Percentiles rank a stretch among this genome's conserved stretches.
phyloP scores from a whole-genome alignment of 2,113 vertebrate species.

The Lucifuga dentata region DNA sequence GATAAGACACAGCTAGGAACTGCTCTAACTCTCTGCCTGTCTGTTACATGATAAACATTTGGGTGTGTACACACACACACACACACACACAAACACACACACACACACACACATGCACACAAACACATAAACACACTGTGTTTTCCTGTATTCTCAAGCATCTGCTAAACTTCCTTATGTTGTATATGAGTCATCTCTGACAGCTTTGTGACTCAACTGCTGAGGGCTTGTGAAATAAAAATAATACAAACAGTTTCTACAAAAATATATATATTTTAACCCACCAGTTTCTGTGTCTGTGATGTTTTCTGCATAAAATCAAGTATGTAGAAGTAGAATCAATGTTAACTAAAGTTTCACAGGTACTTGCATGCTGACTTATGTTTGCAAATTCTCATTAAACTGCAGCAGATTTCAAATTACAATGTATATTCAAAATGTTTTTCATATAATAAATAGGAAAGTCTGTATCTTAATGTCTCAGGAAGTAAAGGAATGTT shows the following conservation, averaged over 20 bases:
- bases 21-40: constrained; percentile 31
- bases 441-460: too few species aligned
- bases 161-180: neutral
- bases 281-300: neutral
- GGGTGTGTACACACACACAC: constrained; percentile 60
- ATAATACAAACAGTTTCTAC: too few species aligned
- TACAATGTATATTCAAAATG: too few species aligned
- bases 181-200: neutral
- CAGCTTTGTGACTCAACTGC: neutral
- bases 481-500: too few species aligned
- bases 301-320: neutral
- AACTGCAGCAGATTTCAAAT: too few species aligned
- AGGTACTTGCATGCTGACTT: too few species aligned
- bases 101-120: constrained; percentile 21
- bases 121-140: too few species aligned
- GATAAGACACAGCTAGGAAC: constrained; percentile 62
- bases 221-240: neutral
- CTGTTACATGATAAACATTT: constrained; percentile 61
- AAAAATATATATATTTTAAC: too few species aligned
- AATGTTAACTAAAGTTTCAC: too few species aligned
- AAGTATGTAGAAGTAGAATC: too few species aligned
- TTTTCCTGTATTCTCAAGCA: constrained; percentile 11
- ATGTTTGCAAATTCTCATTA: too few species aligned
- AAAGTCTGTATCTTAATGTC: neutral
- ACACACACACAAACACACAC: constrained; percentile 13